A percentile compares a stretch with the other conserved stretches of the same genome.
phyloP scores from a whole-genome alignment of 2,113 vertebrate species.

The Urocolius indicus region DNA sequence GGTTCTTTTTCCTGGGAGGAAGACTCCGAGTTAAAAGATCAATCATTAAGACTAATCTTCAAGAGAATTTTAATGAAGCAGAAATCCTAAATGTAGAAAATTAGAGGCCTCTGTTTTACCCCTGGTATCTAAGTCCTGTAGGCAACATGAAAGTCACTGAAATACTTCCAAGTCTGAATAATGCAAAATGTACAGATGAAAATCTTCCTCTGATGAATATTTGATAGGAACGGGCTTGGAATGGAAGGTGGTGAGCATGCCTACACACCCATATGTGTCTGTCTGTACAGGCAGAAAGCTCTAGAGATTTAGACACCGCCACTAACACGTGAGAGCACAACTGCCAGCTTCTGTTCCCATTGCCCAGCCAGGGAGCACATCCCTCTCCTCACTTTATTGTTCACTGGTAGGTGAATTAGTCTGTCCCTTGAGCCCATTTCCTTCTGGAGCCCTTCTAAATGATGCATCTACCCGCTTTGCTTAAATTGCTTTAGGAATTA shows the following conservation, averaged over 20 bases:
- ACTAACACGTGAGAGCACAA: not conserved
- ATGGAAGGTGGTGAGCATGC: not conserved
- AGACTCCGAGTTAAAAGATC: constrained; percentile 1
- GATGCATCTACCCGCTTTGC: not conserved
- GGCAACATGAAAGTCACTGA: constrained; percentile 30
- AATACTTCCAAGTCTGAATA: constrained; percentile 39
- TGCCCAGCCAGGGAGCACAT: not conserved
- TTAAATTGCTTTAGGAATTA: not conserved
- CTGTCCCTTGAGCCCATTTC: not conserved
- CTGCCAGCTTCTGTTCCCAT: not conserved
- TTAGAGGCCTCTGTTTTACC: constrained; percentile 16
- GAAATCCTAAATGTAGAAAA: constrained; percentile 14
- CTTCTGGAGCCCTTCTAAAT: not conserved
- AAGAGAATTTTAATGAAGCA: constrained; percentile 50
- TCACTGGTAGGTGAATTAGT: not conserved
- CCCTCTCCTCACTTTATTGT: accelerated
- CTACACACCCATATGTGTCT: not conserved
- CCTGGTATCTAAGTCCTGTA: constrained; percentile 24
- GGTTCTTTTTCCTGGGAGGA: not conserved
- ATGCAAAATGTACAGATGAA: constrained; percentile 7
- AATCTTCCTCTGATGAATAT: constrained; percentile 52
- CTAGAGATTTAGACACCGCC: not conserved
- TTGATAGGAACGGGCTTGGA: not conserved
- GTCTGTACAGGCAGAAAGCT: not conserved
- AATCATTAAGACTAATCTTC: constrained; percentile 8